Conservation (phyloP, 2,113 vertebrate genomes). For the Lagopus muta region DNA sequence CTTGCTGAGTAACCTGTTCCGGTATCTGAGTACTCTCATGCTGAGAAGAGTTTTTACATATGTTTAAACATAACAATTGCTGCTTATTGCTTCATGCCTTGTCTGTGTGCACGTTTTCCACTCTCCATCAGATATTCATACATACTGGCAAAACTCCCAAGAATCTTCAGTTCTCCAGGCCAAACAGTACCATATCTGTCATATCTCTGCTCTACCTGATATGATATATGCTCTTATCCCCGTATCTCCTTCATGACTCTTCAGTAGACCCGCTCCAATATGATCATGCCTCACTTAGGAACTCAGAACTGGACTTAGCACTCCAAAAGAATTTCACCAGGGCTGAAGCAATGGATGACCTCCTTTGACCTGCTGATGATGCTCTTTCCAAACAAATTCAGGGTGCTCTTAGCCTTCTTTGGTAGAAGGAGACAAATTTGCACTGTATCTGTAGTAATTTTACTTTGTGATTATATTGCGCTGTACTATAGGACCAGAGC, state of each 20-base stretch:
- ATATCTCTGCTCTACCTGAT: not conserved
- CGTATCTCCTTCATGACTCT: not conserved
- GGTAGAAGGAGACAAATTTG: not conserved
- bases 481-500: not conserved
- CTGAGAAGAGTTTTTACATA: not conserved
- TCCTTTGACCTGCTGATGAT: not conserved
- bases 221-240: accelerated
- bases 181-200: not conserved
- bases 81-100: not conserved
- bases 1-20: not conserved
- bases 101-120: not conserved
- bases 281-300: accelerated
- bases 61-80: not conserved
- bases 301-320: not conserved
- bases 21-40: not conserved
- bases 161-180: not conserved
- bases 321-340: not conserved
- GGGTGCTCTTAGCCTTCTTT: not conserved
- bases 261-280: not conserved
- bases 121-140: not conserved
- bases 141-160: not conserved
- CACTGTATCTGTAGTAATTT: not conserved
- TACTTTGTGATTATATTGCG: not conserved
- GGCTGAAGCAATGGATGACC: not conserved
- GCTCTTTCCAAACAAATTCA: not conserved